phyloP scores from a whole-genome alignment of 2,888 invertebrate genomes.

The Eupithecia exiguata region DNA sequence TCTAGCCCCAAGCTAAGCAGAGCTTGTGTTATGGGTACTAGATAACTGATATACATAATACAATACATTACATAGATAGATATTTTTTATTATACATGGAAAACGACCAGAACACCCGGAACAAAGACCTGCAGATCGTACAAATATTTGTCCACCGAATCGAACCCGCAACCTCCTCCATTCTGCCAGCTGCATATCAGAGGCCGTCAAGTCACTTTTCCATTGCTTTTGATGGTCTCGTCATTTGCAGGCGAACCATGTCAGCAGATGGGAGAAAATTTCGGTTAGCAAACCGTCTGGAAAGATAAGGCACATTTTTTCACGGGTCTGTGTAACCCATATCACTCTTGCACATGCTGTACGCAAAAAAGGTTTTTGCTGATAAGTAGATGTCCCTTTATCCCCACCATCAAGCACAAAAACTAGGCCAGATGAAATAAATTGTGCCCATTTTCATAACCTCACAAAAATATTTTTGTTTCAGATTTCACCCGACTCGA shows the following conservation, averaged over 20 bases:
- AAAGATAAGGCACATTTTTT: constrained; percentile 10
- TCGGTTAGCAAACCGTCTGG: constrained; percentile 9
- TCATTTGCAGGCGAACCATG: not conserved
- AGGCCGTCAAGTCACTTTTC: not conserved
- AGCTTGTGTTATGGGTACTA: too few species aligned
- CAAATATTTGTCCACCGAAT: not conserved
- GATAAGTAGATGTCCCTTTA: constrained; percentile 56
- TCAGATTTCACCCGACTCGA: constrained; percentile 44
- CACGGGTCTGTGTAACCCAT: constrained; percentile 48
- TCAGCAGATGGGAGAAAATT: not conserved
- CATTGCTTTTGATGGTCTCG: not conserved
- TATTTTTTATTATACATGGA: too few species aligned
- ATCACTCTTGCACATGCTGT: constrained; percentile 58
- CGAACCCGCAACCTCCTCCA: not conserved
- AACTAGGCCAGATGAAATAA: constrained; percentile 31
- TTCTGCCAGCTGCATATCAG: not conserved
- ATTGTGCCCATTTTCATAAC: constrained; percentile 15
- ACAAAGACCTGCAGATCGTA: not conserved
- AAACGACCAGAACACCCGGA: too few species aligned
- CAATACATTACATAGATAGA: too few species aligned
- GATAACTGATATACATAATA: too few species aligned
- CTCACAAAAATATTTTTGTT: constrained; percentile 46
- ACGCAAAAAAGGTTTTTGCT: constrained; percentile 56
- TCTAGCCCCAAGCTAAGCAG: too few species aligned
- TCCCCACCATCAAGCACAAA: constrained; percentile 23